These are phyloP conservation scores for Oenanthe oenanthe DNA, from an alignment of 2,113 vertebrate genomes.

Conservation along the genomic window DNA sequence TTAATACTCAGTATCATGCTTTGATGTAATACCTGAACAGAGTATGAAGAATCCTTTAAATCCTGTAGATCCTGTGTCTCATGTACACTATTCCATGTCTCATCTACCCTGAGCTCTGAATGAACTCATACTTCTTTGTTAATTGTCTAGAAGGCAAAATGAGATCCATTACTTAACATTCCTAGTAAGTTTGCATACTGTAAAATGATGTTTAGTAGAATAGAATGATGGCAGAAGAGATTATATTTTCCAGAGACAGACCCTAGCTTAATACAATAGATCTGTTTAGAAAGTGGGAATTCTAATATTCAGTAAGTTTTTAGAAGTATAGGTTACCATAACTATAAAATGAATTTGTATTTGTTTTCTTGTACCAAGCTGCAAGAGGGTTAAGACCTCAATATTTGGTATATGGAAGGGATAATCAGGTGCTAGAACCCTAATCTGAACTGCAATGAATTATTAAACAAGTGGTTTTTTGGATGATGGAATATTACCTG, in stretches of 20 bases:
- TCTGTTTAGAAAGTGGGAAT: not conserved
- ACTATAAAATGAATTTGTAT: not conserved
- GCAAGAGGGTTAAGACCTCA: conserved; percentile 10
- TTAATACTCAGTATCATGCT: not conserved
- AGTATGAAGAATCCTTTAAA: not conserved
- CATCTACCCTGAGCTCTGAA: not conserved
- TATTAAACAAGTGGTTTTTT: conserved; percentile 75
- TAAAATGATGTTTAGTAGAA: not conserved
- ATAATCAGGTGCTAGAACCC: conserved; percentile 37
- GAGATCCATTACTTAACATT: not conserved
- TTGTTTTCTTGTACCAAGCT: not conserved
- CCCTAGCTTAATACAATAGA: not conserved
- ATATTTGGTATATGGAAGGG: conserved; percentile 48
- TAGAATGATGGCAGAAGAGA: not conserved
- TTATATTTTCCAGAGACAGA: not conserved
- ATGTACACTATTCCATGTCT: not conserved
- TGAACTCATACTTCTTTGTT: not conserved
- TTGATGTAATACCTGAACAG: not conserved
- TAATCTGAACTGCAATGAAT: conserved; percentile 71
- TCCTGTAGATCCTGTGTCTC: not conserved
- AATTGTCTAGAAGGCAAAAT: not conserved
- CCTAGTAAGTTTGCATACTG: not conserved
- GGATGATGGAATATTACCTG: conserved; percentile 78
- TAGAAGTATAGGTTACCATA: not conserved
- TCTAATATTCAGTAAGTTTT: not conserved